Percentiles rank a stretch among this genome's conserved stretches.
Conservation (phyloP, 1,140 invertebrate genomes). For the Aphaenogaster ashmeadi region DNA sequence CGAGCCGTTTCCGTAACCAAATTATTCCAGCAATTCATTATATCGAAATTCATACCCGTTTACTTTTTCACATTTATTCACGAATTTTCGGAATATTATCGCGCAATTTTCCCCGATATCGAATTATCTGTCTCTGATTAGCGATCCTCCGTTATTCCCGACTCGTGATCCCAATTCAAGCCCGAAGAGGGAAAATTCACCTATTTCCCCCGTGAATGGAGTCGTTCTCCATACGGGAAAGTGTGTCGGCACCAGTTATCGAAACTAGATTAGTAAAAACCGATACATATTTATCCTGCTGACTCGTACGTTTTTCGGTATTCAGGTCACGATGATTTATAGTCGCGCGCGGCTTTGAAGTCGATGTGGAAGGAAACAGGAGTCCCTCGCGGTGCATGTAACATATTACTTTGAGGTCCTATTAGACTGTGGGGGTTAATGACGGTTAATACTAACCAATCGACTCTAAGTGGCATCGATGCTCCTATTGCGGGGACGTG, state of each 20-base stretch:
- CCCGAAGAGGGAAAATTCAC: background rate
- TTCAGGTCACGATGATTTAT: constrained; percentile 47
- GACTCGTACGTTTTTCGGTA: constrained; percentile 32
- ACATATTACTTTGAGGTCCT: background rate
- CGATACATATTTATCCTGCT: constrained; percentile 46
- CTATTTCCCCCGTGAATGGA: background rate
- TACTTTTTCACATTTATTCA: background rate
- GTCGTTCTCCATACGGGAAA: background rate
- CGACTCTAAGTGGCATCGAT: constrained; percentile 45
- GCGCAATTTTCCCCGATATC: background rate
- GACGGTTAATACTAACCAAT: constrained; percentile 47
- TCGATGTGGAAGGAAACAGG: background rate
- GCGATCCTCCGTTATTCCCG: background rate
- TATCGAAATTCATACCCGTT: background rate
- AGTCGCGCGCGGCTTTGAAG: background rate
- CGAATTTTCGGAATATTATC: background rate
- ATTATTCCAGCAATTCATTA: background rate
- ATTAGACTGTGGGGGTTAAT: constrained; percentile 35
- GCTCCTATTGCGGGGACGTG: constrained; percentile 28
- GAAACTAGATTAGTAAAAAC: constrained; percentile 44
- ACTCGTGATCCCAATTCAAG: background rate
- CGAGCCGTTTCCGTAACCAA: background rate
- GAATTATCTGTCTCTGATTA: background rate
- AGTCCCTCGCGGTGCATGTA: background rate
- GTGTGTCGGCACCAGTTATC: constrained; percentile 29